Percentiles rank a stretch among this genome's conserved stretches.
These are phyloP conservation scores for Atherix ibis DNA, from an alignment of 2,888 invertebrate genomes.

Conservation along the genomic window DNA sequence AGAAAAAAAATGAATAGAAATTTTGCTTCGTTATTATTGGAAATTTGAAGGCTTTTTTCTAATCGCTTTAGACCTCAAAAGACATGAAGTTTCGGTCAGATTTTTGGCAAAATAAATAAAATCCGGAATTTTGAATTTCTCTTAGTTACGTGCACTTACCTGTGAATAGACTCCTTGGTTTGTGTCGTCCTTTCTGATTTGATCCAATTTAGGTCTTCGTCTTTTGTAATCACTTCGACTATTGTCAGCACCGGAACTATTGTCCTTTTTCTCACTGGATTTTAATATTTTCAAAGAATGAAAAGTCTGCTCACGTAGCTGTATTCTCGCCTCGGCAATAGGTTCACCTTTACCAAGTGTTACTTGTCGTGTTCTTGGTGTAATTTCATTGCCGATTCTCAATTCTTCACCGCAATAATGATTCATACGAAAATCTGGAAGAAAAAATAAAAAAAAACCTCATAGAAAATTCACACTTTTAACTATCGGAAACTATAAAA, in stretches of 20 bases:
- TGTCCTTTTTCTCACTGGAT: constrained; percentile 10
- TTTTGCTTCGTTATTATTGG: no score
- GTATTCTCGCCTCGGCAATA: constrained; percentile 15
- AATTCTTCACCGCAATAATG: constrained; percentile 42
- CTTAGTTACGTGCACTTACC: no score
- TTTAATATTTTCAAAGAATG: constrained; percentile 19
- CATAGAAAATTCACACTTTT: no score
- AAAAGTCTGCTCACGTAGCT: constrained; percentile 14
- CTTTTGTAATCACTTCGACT: constrained; percentile 2
- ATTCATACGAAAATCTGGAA: constrained; percentile 37
- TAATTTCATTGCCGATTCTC: constrained; percentile 26
- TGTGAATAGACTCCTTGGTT: constrained; percentile 17
- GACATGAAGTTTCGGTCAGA: not conserved
- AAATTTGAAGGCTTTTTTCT: no score
- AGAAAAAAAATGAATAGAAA: no score
- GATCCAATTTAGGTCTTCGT: constrained; percentile 5
- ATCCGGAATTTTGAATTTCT: not conserved
- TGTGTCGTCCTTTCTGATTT: constrained; percentile 7
- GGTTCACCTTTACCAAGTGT: constrained; percentile 13
- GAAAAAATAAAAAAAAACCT: constrained; percentile 7
- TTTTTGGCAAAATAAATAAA: not conserved
- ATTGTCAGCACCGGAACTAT: constrained; percentile 2
- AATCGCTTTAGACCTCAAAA: no score
- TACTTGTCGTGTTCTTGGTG: constrained; percentile 19
- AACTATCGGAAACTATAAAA: no score